Percentiles rank a stretch among this genome's conserved stretches.
Conservation (phyloP, 2,888 invertebrate genomes). For the Perizoma flavofasciatum region DNA sequence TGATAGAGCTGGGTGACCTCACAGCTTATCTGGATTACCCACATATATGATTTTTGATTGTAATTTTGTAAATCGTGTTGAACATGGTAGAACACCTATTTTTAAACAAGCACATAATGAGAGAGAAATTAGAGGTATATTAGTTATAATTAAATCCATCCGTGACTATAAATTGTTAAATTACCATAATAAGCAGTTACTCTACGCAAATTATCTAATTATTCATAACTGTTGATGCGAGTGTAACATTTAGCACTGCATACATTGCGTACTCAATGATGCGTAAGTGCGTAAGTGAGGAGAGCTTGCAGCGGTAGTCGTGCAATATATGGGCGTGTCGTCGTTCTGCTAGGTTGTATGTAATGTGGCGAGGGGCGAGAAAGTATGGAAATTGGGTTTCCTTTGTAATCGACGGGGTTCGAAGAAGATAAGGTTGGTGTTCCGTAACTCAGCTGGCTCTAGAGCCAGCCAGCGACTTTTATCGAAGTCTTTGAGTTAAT, state of each 20-base stretch:
- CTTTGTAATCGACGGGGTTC: conserved; percentile 35
- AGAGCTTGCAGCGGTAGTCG: conserved; percentile 32
- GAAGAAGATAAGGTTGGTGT: too few relatives aligned
- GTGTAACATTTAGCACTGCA: conserved; percentile 21
- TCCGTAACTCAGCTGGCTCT: too few relatives aligned
- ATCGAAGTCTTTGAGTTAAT: too few relatives aligned
- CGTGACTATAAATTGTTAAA: conserved; percentile 3
- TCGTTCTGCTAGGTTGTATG: conserved; percentile 18
- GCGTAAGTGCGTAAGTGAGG: conserved; percentile 29
- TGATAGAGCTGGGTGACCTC: too few relatives aligned
- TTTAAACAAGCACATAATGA: neutral
- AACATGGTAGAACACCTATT: too few relatives aligned
- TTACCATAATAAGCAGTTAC: conserved; percentile 22
- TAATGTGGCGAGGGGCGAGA: conserved; percentile 36
- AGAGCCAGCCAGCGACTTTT: too few relatives aligned
- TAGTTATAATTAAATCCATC: conserved; percentile 1
- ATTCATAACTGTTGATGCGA: conserved; percentile 15
- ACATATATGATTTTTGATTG: too few relatives aligned
- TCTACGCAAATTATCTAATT: conserved; percentile 10
- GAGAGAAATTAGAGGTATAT: too few relatives aligned
- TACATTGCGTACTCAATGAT: conserved; percentile 37
- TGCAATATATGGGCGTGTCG: conserved; percentile 37
- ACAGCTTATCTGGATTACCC: too few relatives aligned
- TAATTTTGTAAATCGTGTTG: too few relatives aligned
- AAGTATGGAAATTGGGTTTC: conserved; percentile 46